Evolutionary conservation across 2,888 invertebrate species (phyloP).

Genomic region (Incurvaria masculella): DNA sequence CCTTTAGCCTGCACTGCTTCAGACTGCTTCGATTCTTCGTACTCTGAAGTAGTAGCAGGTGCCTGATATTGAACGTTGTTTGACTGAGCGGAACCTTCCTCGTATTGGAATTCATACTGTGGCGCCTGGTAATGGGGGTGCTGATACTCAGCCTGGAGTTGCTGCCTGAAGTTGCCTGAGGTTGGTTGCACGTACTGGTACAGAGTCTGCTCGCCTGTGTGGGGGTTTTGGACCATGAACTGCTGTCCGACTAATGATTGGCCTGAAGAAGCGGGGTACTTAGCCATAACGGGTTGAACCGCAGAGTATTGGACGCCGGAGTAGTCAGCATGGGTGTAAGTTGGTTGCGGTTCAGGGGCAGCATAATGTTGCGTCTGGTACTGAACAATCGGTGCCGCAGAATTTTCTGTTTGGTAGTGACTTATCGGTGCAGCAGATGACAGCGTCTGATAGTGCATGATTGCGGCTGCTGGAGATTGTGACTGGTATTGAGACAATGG

Average conservation of each 20-base stretch:
- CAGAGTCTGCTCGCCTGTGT: conserved; percentile 3
- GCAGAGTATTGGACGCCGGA: conserved; percentile 49
- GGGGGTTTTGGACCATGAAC: conserved; percentile 25
- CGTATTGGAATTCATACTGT: conserved; percentile 36
- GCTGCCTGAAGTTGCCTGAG: background rate
- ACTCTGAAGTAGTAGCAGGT: conserved; percentile 13
- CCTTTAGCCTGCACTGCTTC: conserved; percentile 19
- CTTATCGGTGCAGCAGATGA: background rate
- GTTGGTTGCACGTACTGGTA: conserved; percentile 1
- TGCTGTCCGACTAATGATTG: conserved; percentile 19
- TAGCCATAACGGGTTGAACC: conserved; percentile 49
- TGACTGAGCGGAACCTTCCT: conserved; percentile 31
- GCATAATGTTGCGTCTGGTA: conserved; percentile 35
- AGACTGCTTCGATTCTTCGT: conserved; percentile 20
- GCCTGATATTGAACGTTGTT: conserved; percentile 35
- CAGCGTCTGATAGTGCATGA: background rate
- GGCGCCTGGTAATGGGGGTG: conserved; percentile 28
- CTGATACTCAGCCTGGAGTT: conserved; percentile 28
- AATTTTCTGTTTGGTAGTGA: conserved; percentile 1
- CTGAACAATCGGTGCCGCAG: conserved; percentile 18
- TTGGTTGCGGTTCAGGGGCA: conserved; percentile 36
- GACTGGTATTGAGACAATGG: too few species aligned
- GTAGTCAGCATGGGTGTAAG: conserved; percentile 41
- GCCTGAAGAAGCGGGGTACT: conserved; percentile 28
- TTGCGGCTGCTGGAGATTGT: too few species aligned